phyloP scores from a whole-genome alignment of 2,113 vertebrate species.

The Girardinichthys multiradiatus region DNA sequence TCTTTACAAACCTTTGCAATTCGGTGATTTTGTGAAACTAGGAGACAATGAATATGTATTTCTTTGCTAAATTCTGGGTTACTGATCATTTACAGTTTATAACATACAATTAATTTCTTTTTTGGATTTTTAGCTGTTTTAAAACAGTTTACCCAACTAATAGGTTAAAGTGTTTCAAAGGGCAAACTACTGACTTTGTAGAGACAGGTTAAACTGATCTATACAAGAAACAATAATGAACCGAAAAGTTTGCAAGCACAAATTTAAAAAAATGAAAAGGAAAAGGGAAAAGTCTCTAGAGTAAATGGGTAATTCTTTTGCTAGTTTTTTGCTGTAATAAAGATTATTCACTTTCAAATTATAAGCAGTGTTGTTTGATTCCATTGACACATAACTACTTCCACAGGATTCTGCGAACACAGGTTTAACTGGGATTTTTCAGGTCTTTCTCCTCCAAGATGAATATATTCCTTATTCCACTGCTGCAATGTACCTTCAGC shows the following conservation, averaged over 20 bases:
- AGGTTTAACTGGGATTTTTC: constrained; percentile 26
- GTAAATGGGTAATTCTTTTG: not conserved
- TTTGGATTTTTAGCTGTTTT: not conserved
- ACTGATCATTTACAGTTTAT: not conserved
- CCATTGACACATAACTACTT: not conserved
- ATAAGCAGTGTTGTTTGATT: not conserved
- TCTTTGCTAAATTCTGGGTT: not conserved
- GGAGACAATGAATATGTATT: not conserved
- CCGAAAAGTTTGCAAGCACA: no score
- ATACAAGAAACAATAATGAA: no score
- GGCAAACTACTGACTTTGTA: not conserved
- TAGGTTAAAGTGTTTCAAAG: not conserved
- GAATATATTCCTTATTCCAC: constrained; percentile 17
- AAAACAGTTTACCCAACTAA: not conserved
- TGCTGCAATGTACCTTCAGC: constrained; percentile 19
- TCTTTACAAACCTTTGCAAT: no score
- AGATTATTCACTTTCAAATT: not conserved
- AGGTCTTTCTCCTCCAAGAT: constrained; percentile 8
- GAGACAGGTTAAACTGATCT: not conserved
- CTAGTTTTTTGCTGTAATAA: not conserved
- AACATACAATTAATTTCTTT: not conserved
- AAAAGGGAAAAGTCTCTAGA: not conserved
- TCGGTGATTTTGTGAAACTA: not conserved
- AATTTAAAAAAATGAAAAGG: not conserved
- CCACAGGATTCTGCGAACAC: not conserved